phyloP scores from a whole-genome alignment of 2,797 vertebrate species.

The Phyllotis vaccarum region DNA sequence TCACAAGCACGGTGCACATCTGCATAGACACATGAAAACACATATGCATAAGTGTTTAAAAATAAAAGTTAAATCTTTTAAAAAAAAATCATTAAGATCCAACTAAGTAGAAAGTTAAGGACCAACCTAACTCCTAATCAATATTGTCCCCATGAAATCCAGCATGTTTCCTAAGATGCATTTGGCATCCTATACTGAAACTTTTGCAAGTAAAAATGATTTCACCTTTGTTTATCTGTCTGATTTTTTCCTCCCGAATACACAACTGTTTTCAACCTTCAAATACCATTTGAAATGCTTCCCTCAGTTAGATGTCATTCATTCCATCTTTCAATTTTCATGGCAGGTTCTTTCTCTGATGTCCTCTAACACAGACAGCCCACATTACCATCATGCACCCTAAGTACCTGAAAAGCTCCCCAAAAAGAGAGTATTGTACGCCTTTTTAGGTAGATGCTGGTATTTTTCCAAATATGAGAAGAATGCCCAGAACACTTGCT shows the following conservation, averaged over 20 bases:
- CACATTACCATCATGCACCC: no score
- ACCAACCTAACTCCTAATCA: background rate
- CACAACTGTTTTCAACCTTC: background rate
- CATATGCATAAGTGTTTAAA: background rate
- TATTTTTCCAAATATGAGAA: background rate
- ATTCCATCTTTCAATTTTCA: background rate
- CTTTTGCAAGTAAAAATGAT: background rate
- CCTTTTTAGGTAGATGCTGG: background rate
- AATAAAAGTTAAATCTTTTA: background rate
- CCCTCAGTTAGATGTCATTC: background rate
- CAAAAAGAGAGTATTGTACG: background rate
- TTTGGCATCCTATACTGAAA: background rate
- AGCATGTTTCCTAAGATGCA: background rate
- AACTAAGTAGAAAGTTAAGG: background rate
- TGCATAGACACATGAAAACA: background rate
- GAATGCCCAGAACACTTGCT: background rate
- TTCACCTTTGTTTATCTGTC: background rate
- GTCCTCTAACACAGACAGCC: background rate
- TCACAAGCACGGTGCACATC: no score
- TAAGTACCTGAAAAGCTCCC: background rate
- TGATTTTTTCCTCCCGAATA: conserved; percentile 5
- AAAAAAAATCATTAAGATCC: no score
- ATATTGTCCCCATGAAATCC: background rate
- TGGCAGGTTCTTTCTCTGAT: background rate
- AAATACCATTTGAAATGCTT: background rate